phyloP scores from a whole-genome alignment of 2,113 vertebrate genomes.

The Malurus elegans region DNA sequence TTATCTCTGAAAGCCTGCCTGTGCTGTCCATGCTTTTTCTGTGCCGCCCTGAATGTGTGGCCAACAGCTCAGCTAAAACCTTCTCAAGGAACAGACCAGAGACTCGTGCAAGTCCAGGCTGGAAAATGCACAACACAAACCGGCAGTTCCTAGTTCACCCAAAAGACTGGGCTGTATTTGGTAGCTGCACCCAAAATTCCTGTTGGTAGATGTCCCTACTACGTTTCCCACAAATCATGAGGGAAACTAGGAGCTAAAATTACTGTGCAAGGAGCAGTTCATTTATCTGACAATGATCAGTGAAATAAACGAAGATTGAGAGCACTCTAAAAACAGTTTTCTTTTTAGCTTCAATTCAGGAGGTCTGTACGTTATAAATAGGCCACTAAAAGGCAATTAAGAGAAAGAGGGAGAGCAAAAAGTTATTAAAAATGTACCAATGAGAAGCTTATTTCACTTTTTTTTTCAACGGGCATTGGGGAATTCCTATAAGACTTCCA shows the following conservation, averaged over 20 bases:
- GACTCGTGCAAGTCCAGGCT: not conserved
- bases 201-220: not conserved
- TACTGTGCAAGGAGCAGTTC: not conserved
- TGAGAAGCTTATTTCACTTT: constrained; percentile 4
- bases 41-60: not conserved
- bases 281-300: not conserved
- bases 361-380: not conserved
- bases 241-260: not conserved
- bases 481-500: not conserved
- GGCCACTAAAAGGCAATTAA: constrained; percentile 10
- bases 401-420: not conserved
- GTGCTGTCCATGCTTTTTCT: not conserved
- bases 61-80: not conserved
- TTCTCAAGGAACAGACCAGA: accelerated
- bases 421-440: constrained; percentile 47
- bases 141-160: not conserved
- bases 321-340: not conserved
- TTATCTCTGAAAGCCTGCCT: not conserved
- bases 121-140: not conserved
- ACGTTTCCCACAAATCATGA: not conserved
- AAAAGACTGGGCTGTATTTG: not conserved
- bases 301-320: not conserved
- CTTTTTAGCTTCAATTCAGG: not conserved
- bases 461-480: not conserved
- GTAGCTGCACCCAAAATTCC: not conserved